phyloP scores from a whole-genome alignment of 2,113 vertebrate species.

The Phyllostomus hastatus region DNA sequence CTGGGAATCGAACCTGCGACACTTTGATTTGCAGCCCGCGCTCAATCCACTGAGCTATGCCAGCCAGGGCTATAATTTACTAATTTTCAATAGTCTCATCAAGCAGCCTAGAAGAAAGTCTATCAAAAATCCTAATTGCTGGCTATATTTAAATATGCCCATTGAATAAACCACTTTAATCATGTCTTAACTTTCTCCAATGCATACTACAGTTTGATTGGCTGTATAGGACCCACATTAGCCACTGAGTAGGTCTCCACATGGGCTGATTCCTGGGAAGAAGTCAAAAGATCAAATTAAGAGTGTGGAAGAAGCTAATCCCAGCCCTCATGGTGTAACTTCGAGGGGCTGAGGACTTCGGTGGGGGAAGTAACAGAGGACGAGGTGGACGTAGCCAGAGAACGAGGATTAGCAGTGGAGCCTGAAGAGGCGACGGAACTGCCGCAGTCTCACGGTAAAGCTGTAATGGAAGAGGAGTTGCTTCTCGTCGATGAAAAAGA shows the following conservation, averaged over 20 bases:
- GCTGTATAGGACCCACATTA: background rate
- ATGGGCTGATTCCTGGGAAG: background rate
- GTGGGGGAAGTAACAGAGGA: background rate
- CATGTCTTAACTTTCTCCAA: background rate
- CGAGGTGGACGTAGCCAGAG: background rate
- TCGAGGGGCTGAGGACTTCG: background rate
- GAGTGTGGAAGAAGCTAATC: background rate
- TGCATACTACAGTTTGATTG: background rate
- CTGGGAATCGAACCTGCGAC: too few species aligned
- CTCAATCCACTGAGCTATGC: too few species aligned
- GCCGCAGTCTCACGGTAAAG: background rate
- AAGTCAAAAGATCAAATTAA: background rate
- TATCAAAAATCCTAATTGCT: background rate
- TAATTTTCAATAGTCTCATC: background rate
- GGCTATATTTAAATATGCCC: background rate
- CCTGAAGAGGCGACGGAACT: background rate
- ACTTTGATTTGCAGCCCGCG: too few species aligned
- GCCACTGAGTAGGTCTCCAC: background rate
- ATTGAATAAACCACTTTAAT: background rate
- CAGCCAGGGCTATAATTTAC: too few species aligned
- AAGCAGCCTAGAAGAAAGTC: background rate
- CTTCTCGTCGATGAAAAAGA: background rate
- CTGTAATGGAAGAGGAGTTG: background rate
- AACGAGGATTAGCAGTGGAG: background rate
- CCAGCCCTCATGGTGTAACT: background rate